Evolutionary conservation across 2,797 vertebrate genomes (phyloP).

Genomic region (Amazona ochrocephala): DNA sequence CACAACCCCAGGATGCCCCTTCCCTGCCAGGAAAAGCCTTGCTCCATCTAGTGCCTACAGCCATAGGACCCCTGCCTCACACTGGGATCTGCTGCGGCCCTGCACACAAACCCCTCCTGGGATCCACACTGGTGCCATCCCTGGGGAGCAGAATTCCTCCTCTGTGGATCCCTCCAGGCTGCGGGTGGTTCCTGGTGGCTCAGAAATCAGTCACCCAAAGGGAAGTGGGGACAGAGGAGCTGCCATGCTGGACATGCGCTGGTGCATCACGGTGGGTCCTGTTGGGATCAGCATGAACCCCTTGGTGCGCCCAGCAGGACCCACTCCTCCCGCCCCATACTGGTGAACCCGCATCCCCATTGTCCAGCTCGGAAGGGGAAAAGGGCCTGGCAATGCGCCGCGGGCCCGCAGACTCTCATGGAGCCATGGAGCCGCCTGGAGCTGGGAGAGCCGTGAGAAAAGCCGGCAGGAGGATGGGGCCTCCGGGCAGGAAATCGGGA

Average conservation of each 20-base stretch:
- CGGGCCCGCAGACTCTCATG: constrained; percentile 48
- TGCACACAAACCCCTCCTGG: not conserved
- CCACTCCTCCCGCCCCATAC: not conserved
- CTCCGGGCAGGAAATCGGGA: constrained; percentile 73
- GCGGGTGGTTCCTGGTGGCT: not conserved
- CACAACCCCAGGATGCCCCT: not conserved
- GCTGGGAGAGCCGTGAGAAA: constrained; percentile 77
- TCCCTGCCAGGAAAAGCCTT: not conserved
- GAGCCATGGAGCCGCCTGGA: not conserved
- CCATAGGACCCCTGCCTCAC: accelerated
- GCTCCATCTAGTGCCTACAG: not conserved
- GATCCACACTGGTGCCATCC: accelerated
- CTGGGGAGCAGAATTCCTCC: not conserved
- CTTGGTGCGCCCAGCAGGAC: accelerated
- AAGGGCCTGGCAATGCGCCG: not conserved
- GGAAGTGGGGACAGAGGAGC: not conserved
- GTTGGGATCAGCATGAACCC: not conserved
- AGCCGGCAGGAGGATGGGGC: constrained; percentile 42
- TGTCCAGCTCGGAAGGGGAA: not conserved
- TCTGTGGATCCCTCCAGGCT: not conserved
- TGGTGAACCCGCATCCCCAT: not conserved
- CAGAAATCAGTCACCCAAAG: not conserved
- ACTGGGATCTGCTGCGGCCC: not conserved
- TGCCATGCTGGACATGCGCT: not conserved
- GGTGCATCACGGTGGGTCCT: not conserved